phyloP scores from a whole-genome alignment of 2,113 vertebrate species.

The Pomatorhinus ruficollis region DNA sequence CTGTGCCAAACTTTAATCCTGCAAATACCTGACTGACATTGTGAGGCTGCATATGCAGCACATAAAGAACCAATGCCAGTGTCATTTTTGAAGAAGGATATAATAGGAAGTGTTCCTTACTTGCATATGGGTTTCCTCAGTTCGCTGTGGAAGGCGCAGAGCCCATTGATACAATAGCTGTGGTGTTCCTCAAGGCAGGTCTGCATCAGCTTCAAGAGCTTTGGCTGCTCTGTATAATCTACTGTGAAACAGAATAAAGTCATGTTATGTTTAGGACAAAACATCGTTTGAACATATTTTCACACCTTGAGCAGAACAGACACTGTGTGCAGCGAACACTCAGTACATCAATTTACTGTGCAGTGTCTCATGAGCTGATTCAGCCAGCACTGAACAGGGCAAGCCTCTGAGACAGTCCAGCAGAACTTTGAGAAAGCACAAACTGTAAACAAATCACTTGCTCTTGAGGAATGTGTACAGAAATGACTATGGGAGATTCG shows the following conservation, averaged over 20 bases:
- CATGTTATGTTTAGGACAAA: neutral
- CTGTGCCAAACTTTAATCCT: neutral
- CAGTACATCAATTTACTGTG: neutral
- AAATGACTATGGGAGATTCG: neutral
- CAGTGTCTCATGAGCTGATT: rapidly evolving
- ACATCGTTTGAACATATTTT: rapidly evolving
- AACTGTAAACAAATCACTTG: neutral
- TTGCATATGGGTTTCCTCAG: constrained; percentile 76
- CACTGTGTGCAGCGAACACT: neutral
- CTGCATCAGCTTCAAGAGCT: constrained; percentile 72
- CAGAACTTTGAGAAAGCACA: neutral
- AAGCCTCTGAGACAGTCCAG: neutral
- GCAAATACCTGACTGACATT: neutral
- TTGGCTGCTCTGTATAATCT: constrained; percentile 45
- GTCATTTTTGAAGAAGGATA: neutral
- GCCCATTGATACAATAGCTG: constrained; percentile 77
- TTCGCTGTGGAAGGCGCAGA: constrained; percentile 73
- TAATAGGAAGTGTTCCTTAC: constrained; percentile 37
- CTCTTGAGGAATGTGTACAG: neutral
- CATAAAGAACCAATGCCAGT: neutral
- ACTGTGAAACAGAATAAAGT: neutral
- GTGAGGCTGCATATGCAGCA: neutral
- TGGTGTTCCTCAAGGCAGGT: constrained; percentile 73
- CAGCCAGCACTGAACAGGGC: neutral
- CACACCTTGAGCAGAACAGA: neutral